Evolutionary conservation across 1,140 invertebrate species (phyloP), one percentile per base, ranked within the genome.

Genomic region (Dufourea novaeangliae): DNA sequence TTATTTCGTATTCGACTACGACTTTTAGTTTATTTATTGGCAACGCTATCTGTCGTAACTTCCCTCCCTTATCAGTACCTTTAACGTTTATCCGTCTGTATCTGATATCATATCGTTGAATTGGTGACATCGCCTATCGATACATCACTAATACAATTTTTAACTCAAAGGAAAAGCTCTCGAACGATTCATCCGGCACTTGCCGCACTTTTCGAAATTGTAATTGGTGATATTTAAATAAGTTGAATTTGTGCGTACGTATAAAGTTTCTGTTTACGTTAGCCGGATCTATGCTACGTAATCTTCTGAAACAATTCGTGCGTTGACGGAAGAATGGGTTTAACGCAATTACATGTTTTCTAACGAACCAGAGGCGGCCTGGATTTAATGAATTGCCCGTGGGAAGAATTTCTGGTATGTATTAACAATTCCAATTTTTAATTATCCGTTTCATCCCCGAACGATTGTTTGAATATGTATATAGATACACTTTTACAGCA

Each of bases 371-470:
- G 96, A 90, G 96, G 95, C 50, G 96, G 95, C 87, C 88, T 96
- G 80, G 95, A 96, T 89, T 93, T 95, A 77, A 95, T 96, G 90
- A 93, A 95, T 46, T 95, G 96, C 89, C 94, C 95, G 79, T 96
- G 96, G 86, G 95, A 96, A 90, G 96, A 96, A 90, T 95, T 94
- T 85, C 95, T 96, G 95, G 96, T 96, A 91, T 29, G 78, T 63
- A 72, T 37, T 37, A 37, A 3, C 0, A 52, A 29, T 77, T 61
- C 22, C 1, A 41, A 41, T 62, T 20, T 22, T 34, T 17, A 70
- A 25, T 1, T 54, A 14, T 14, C 50, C 17, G 32, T 17, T 57
- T 1, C 6, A 25, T n/a, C 22, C 27, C 14, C 0, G 1, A 50
- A 54, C 29, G 32, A 71, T 4, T 6, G 6, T 25, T 25, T 46